Evolutionary conservation across 2,113 vertebrate species (phyloP), one percentile per base, ranked within the genome.

Genomic region (Mus spicilegus): DNA sequence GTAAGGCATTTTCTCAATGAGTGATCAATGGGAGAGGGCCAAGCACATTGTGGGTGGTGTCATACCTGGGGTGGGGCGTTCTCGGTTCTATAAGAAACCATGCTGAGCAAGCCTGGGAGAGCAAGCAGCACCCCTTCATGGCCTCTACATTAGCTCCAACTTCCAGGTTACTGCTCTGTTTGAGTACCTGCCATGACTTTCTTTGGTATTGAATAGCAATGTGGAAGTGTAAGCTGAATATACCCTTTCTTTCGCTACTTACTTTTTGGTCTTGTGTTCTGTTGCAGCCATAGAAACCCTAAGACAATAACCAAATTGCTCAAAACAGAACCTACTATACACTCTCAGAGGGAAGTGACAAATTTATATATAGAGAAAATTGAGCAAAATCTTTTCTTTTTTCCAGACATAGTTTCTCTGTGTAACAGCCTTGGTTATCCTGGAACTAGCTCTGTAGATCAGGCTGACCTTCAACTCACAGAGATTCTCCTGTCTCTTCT

Each of bases 271-370:
- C 70, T 72, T 36, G 70, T n/a, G 16, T 39, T 72, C 70, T 20
- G 4, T 72, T n/a, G 19, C n/a, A 72, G 33, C 69, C 9, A 72
- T 20, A n/a, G 70, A 72, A 72, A 72, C 70, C 20, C 70, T 72
- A 72, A 72, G 36, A n/a, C 36, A 72, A 72, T 20, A 93, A 85
- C 73, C 46, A 73, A 73, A 93, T 80, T 86, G 69, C 30, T 92
- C 33, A 87, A 94, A 91, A 87, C 12, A 94, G 61, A 84, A 87
- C 36, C 78, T 87, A 67, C 84, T 78, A 87, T 51, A 56, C 61
- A 63, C 33, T 78, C 8, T 36, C 11, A 19, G 76, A 69, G 54
- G 17, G 82, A 61, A 82, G 67, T 78, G 54, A 51, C 19, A 73
- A 33, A 51, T 92, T 94, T 63, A 46, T 9, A 17, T 90, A 92